A percentile compares a stretch with the other conserved stretches of the same genome.
Conservation (phyloP, 2,797 vertebrate species). For the Anniella stebbinsi region DNA sequence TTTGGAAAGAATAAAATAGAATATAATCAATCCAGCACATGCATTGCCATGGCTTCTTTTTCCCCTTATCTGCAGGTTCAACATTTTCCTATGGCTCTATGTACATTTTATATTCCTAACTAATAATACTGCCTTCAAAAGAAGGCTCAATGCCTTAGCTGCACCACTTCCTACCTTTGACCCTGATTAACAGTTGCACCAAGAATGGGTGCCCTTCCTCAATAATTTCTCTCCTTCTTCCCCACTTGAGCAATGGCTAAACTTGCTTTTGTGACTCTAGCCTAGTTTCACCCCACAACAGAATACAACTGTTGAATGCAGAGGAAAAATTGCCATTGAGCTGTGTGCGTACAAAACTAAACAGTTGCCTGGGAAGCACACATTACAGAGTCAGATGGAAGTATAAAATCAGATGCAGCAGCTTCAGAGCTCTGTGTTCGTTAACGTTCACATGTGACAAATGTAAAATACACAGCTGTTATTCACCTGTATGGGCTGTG, state of each 20-base stretch:
- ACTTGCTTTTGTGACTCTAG: background rate
- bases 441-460: background rate
- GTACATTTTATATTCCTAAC: constrained; percentile 48
- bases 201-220: constrained; percentile 29
- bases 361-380: constrained; percentile 7
- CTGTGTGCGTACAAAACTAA: constrained; percentile 9
- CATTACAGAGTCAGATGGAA: background rate
- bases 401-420: constrained; percentile 48
- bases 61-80: constrained; percentile 30
- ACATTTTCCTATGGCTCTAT: constrained; percentile 48
- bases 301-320: constrained; percentile 44
- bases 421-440: constrained; percentile 21
- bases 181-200: background rate
- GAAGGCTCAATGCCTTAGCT: constrained; percentile 22
- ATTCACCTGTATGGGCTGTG: constrained; percentile 5
- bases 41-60: constrained; percentile 25
- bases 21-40: constrained; percentile 34
- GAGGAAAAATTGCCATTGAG: constrained; percentile 32
- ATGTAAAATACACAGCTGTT: background rate
- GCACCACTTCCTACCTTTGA: constrained; percentile 27
- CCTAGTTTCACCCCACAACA: background rate
- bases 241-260: background rate
- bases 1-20: constrained; percentile 39
- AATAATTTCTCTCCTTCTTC: background rate
- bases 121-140: constrained; percentile 45